Conservation (phyloP, 2,888 invertebrate species). For the Andricus curvator region DNA sequence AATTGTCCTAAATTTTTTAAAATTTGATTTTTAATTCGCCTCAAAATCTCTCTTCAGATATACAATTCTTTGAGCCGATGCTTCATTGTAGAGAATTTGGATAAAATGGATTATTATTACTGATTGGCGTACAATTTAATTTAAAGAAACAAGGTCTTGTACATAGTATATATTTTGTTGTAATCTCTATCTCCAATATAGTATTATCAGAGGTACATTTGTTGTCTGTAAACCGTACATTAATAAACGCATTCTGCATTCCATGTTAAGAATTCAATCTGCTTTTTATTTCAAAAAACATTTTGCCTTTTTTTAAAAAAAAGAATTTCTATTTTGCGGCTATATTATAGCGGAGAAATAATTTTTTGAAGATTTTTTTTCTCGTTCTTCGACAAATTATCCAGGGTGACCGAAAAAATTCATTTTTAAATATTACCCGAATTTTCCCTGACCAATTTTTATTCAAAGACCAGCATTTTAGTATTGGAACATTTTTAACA, state of each 20-base stretch:
- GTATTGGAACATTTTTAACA: no score
- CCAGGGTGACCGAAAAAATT: no score
- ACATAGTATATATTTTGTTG: constrained; percentile 66
- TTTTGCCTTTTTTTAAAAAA: neutral
- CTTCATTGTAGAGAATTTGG: neutral
- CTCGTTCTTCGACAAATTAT: no score
- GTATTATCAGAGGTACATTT: constrained; percentile 67
- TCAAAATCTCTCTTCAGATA: no score
- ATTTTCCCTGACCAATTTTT: no score
- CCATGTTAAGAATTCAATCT: constrained; percentile 28
- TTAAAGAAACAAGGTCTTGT: constrained; percentile 50
- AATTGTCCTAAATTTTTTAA: no score
- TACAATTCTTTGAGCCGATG: no score
- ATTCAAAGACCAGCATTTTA: no score
- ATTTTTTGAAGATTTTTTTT: no score
- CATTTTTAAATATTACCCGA: no score
- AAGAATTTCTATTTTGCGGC: neutral
- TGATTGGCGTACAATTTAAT: constrained; percentile 29
- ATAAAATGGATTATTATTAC: neutral
- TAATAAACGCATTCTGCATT: constrained; percentile 40
- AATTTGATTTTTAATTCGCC: no score
- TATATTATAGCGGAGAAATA: no score
- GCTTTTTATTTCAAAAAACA: neutral
- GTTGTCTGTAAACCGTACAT: constrained; percentile 49
- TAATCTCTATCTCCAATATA: constrained; percentile 59